phyloP scores from a whole-genome alignment of 2,888 invertebrate species.

The Nymphalis c-album region DNA sequence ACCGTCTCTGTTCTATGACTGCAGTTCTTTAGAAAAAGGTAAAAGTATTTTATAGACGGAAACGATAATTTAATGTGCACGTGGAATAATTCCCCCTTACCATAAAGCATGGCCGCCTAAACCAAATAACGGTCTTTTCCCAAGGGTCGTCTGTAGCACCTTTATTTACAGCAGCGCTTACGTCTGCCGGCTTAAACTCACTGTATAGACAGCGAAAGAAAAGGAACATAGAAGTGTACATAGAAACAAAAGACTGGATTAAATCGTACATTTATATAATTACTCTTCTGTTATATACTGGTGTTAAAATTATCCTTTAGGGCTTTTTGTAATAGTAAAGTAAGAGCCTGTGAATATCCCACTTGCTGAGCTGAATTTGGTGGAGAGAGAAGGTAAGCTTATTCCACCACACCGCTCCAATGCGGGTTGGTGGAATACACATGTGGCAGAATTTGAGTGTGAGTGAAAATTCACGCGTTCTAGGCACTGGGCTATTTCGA shows the following conservation, averaged over 20 bases:
- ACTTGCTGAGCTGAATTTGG: too few species aligned
- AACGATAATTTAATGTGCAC: slow-evolving; percentile 8
- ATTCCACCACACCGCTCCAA: too few species aligned
- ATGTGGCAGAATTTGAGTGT: too few species aligned
- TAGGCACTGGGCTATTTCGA: too few species aligned
- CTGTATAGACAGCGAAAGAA: slow-evolving; percentile 2
- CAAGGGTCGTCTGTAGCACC: slow-evolving; percentile 33
- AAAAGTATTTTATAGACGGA: background rate
- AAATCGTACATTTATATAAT: background rate
- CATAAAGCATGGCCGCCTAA: slow-evolving; percentile 41
- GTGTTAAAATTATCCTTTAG: too few species aligned
- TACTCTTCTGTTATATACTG: background rate
- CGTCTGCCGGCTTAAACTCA: slow-evolving; percentile 18
- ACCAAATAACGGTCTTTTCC: slow-evolving; percentile 43
- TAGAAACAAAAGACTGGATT: background rate
- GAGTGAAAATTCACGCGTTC: too few species aligned
- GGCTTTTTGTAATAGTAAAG: background rate
- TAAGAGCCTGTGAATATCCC: too few species aligned
- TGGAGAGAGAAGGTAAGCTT: too few species aligned
- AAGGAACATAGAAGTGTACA: too few species aligned
- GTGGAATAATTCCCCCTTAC: background rate
- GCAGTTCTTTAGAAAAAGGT: background rate
- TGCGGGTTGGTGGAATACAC: too few species aligned
- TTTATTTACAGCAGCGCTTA: slow-evolving; percentile 45
- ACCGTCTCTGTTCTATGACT: background rate